Base-by-base conservation (phyloP, 2,797 vertebrate genomes). In the Cynopterus sphinx region DNA sequence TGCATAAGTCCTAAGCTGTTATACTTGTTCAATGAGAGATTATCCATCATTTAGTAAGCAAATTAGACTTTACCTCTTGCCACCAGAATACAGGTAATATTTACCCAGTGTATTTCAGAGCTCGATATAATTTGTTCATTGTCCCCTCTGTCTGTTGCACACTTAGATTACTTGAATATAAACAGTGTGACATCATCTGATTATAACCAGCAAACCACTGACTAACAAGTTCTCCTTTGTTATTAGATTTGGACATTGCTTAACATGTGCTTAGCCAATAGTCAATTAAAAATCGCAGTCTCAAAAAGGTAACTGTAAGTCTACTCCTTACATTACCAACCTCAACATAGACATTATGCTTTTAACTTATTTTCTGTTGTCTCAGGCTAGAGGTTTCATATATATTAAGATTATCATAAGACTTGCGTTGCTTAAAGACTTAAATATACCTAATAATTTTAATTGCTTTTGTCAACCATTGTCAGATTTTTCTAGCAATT, bases 191-290 rank as follows among this genome's bases (percentile, higher is more conserved):
- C 67, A 74, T 89, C 51, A 43, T 33, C 65, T 12, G 10, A 16
- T 78, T 65, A 24, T 71, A 71, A 87, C 33, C 46, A 77, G 63
- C 28, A 43, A 63, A 31, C 33, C 16, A 33, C 17, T 55, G 46
- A 67, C 13, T 59, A 39, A 78, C 46, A 57, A 46, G 31, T 55
- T 67, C 19, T 41, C 33, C 57, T 9, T 31, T 73, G 49, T 46
- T 68, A 74, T 73, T 79, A 26, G n/a, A 70, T 88, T 96, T 43
- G 43, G 73, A 94, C 78, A 55, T 12, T 94, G 87, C 82, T 96
- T 97, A 97, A 97, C 96, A 95, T 96, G 96, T 97, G 95, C 94
- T 88, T 90, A 88, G 96, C 95, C 78, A 95, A 98, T 74, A 70
- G 90, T 95, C 90, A 96, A 97, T 96, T 94, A 73, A 94, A 95